phyloP scores from a whole-genome alignment of 2,113 vertebrate species.

The Seriola quinqueradiata region DNA sequence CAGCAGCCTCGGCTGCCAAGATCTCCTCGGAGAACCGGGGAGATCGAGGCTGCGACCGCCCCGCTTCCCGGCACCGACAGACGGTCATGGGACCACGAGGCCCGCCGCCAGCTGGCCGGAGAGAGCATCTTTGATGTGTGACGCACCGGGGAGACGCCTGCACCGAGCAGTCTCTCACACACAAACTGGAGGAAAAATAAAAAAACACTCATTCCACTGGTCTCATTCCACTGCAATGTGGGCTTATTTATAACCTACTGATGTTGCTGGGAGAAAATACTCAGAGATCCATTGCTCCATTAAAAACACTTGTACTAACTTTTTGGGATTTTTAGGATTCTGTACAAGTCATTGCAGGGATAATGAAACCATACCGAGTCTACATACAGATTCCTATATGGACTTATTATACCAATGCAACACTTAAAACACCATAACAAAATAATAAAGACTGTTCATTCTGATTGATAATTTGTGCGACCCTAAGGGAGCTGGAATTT shows the following conservation, averaged over 20 bases:
- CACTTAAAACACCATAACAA: not conserved
- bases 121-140: slow-evolving; percentile 63
- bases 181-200: slow-evolving; percentile 16
- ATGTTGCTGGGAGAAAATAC: slow-evolving; percentile 3
- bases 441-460: not conserved
- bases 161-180: not conserved
- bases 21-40: slow-evolving; percentile 42
- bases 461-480: not conserved
- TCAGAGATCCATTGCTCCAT: not conserved
- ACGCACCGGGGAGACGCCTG: slow-evolving; percentile 55
- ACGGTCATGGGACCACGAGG: slow-evolving; percentile 69
- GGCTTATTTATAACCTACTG: slow-evolving; percentile 12
- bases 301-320: not conserved
- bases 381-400: not conserved
- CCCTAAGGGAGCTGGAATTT: not conserved
- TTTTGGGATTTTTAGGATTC: not conserved
- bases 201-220: slow-evolving; percentile 9
- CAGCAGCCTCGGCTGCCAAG: slow-evolving; percentile 47
- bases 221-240: slow-evolving; percentile 27
- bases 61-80: slow-evolving; percentile 53
- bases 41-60: slow-evolving; percentile 40
- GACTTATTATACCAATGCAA: not conserved
- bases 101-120: slow-evolving; percentile 67
- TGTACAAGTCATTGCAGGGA: not conserved
- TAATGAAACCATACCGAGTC: not conserved